Conservation (phyloP, 2,797 vertebrate species). For the Gymnothorax javanicus region DNA sequence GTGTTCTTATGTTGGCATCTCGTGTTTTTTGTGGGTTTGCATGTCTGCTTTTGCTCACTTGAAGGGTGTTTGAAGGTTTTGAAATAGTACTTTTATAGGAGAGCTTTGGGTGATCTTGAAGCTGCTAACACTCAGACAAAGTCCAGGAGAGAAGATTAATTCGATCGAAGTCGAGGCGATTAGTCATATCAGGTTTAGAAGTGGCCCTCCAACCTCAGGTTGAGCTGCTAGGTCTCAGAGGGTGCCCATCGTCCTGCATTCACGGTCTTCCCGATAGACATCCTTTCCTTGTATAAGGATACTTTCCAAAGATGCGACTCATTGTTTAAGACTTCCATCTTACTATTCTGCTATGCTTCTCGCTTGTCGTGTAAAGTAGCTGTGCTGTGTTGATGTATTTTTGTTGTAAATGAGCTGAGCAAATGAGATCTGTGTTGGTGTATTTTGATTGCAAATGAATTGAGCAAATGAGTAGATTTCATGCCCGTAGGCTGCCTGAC, state of each 20-base stretch:
- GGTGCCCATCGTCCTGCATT: neutral
- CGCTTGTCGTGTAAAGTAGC: slow-evolving; percentile 27
- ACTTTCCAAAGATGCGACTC: neutral
- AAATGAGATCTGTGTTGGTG: slow-evolving; percentile 31
- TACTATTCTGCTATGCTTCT: slow-evolving; percentile 12
- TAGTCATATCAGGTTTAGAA: neutral
- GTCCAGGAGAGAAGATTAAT: slow-evolving; percentile 40
- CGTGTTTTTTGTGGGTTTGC: slow-evolving; percentile 27
- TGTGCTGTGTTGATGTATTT: slow-evolving; percentile 31
- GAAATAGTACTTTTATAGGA: neutral
- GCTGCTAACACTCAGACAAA: slow-evolving; percentile 17
- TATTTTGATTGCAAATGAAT: slow-evolving; percentile 19
- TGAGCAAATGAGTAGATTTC: neutral
- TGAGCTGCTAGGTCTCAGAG: neutral
- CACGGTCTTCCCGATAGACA: neutral
- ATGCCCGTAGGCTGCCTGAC: slow-evolving; percentile 12
- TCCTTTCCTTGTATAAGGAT: neutral
- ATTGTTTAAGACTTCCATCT: neutral
- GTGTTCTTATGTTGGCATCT: slow-evolving; percentile 12
- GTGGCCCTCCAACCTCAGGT: neutral
- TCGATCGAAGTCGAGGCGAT: slow-evolving; percentile 36
- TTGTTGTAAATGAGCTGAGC: slow-evolving; percentile 9
- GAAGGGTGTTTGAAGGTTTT: neutral
- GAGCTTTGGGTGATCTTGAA: slow-evolving; percentile 10
- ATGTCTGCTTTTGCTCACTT: slow-evolving; percentile 17